These are phyloP conservation scores for Pteromalus puparum DNA, from an alignment of 1,140 invertebrate genomes.

Conservation along the genomic window DNA sequence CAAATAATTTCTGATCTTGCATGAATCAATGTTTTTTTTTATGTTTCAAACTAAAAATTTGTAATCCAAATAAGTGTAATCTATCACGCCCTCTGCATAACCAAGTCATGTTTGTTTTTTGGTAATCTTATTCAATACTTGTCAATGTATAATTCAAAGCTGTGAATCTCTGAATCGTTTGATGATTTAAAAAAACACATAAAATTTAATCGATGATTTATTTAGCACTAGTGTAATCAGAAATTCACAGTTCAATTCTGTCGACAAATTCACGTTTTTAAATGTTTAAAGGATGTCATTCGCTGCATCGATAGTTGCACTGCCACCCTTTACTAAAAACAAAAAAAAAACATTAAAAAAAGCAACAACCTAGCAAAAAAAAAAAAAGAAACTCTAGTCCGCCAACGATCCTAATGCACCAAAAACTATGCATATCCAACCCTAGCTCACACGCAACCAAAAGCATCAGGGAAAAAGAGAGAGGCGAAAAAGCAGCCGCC, in stretches of 20 bases:
- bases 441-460: constrained; percentile 51
- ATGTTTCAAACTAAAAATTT: not conserved
- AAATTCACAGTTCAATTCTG: constrained; percentile 23
- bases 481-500: constrained; percentile 42
- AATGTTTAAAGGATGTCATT: constrained; percentile 46
- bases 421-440: constrained; percentile 32
- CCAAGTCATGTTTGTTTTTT: constrained; percentile 2
- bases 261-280: constrained; percentile 21
- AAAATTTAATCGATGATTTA: not conserved
- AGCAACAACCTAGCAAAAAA: not conserved
- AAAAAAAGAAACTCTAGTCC: constrained; percentile 27
- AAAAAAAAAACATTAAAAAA: not conserved
- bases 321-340: constrained; percentile 3
- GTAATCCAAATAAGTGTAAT: not conserved
- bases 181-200: not conserved
- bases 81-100: not conserved
- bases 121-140: constrained; percentile 27
- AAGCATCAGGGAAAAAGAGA: constrained; percentile 47
- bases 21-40: constrained; percentile 17
- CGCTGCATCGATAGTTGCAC: constrained; percentile 41
- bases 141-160: constrained; percentile 5
- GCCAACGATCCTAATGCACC: constrained; percentile 48
- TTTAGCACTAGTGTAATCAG: not conserved
- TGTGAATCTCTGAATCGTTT: constrained; percentile 31
- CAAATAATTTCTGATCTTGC: not conserved